Conservation (phyloP, 1,140 invertebrate genomes). For the Zaprionus kolodkinae region DNA sequence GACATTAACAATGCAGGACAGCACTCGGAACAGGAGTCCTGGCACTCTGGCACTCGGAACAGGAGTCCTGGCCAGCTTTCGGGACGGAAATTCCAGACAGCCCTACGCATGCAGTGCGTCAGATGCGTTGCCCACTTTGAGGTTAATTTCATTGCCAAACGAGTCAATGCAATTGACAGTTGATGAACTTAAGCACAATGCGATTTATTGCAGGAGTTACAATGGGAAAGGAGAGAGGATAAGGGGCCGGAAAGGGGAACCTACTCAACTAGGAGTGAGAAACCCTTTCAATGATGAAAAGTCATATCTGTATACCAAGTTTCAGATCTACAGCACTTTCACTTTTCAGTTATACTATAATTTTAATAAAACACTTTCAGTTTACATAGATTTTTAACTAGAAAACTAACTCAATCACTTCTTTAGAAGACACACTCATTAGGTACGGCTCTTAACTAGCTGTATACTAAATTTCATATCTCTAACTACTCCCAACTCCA, state of each 20-base stretch:
- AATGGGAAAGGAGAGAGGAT: not conserved
- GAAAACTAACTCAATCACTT: not conserved
- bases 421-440: not conserved
- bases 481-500: not conserved
- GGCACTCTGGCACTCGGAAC: not conserved
- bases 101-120: slow-evolving; percentile 11
- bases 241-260: not conserved
- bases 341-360: no score
- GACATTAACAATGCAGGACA: slow-evolving; percentile 58
- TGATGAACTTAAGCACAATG: slow-evolving; percentile 13
- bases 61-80: not conserved
- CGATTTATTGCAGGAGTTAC: not conserved
- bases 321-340: not conserved
- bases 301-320: not conserved
- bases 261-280: not conserved
- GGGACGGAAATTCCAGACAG: no score
- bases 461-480: not conserved
- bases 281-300: not conserved
- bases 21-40: slow-evolving; percentile 1
- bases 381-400: not conserved
- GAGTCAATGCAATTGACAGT: slow-evolving; percentile 29
- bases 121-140: slow-evolving; percentile 16
- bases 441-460: not conserved
- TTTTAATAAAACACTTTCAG: no score
- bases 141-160: slow-evolving; percentile 31